Evolutionary conservation across 2,113 vertebrate genomes (phyloP), one percentile per base, ranked within the genome.

Genomic region (Istiophorus platypterus): DNA sequence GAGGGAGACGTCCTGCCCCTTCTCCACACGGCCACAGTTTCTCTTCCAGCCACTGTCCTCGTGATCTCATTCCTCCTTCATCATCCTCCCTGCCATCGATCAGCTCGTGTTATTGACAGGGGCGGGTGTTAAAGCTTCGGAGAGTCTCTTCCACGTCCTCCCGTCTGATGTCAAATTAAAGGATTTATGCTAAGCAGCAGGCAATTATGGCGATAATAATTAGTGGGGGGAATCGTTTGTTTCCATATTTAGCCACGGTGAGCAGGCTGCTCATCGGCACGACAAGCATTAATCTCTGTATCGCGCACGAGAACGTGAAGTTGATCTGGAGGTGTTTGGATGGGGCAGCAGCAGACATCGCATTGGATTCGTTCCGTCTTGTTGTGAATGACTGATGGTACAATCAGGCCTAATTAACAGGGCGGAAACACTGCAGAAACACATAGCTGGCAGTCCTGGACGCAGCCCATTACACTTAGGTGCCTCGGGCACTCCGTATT

Each of bases 321-420:
- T 59, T n/a, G 41, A 85, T 41, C 29, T 54, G 59, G 58, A 82
- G 69, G 41, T n/a, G 51, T 57, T 47, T 41, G 13, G 72, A 76
- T 1, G 0, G 64, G 49, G 73, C n/a, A 74, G 72, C 26, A 70
- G 63, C 69, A 78, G 39, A 58, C 74, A 41, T 14, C 17, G 9
- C 10, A 51, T 22, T 18, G 57, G 81, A 69, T 76, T 51, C 24
- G 18, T 45, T 57, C 56, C 52, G 24, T 73, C 69, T 85, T 71
- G 39, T 85, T 80, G 49, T 26, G 42, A 70, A 65, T 80, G 86
- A 92, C 85, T 91, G 89, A 89, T 89, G 62, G 63, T 62, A 76
- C 9, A 86, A 88, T 90, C 76, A 88, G 56, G 54, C 29, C n/a
- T 81, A 79, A 91, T 93, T 86, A 91, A 73, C 5, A 9, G 31